Evolutionary conservation across 2,113 vertebrate species (phyloP), one percentile per base, ranked within the genome.

Genomic region (Upupa epops): DNA sequence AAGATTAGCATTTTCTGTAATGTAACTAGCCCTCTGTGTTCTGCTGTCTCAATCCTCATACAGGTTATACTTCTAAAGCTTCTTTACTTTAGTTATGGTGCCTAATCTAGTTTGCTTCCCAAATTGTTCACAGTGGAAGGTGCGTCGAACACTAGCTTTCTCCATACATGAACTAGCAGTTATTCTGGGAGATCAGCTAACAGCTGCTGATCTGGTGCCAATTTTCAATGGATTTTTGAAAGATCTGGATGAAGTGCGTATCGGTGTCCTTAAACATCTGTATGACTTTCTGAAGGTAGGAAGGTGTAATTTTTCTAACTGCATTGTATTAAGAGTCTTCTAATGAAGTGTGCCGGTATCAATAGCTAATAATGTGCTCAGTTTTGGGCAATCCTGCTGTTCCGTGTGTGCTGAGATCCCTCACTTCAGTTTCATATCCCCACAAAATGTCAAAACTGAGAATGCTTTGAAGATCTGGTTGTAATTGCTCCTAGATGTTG

Each of bases 201-300:
- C 97, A 8, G 97, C 97, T 17, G 98, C 97, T 34, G 97, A 97
- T 49, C 94, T 98, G 68, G 97, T 98, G 32, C 98, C 98, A 6
- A 75, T 98, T 78, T 98, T 98, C 96, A 97, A 94, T 48, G 97
- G 98, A 1, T 98, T 98, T 87, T 75, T 98, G 80, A 98, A 98
- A 85, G 98, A 98, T 88, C 95, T 98, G 83, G 98, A 98, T 90
- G 97, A 98, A 97, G 98, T 97, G 24, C 92, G 94, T 22, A 97
- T 97, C 32, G 98, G 98, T 19, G 97, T 98, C 68, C 97, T 98
- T 61, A 98, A 97, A 69, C 97, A 98, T 54, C 97, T 98, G 2
- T 98, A 97, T 70, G 97, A 97, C 83, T 98, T 98, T 20, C 95
- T 98, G n/a, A 98, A 98, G 98, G 98, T 98, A 96, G 65, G 94